Percentiles rank a stretch among this genome's conserved stretches.
These are phyloP conservation scores for Heliconius ethilla DNA, from an alignment of 2,888 invertebrate genomes.

Conservation along the genomic window DNA sequence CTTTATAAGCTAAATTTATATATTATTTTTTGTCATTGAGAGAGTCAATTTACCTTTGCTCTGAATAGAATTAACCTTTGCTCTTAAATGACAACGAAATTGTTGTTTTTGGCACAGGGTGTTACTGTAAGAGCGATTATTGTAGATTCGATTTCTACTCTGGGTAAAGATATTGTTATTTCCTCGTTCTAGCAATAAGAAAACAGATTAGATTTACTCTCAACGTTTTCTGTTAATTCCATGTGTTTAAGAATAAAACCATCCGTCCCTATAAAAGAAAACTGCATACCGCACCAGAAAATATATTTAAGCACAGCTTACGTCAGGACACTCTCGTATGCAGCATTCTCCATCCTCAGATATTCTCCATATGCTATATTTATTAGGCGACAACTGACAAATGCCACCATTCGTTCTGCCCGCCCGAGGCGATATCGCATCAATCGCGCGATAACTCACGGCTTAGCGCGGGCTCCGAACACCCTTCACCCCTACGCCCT, in stretches of 20 bases:
- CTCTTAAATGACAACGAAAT: too few relatives aligned
- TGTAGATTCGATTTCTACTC: too few relatives aligned
- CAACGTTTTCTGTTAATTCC: too few relatives aligned
- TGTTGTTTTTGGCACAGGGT: too few relatives aligned
- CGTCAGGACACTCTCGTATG: slow-evolving; percentile 16
- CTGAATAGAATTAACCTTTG: slow-evolving; percentile 6
- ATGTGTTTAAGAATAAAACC: too few relatives aligned
- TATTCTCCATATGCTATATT: slow-evolving; percentile 37
- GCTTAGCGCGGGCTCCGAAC: slow-evolving; percentile 20
- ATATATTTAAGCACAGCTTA: not conserved
- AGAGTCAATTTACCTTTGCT: slow-evolving; percentile 1
- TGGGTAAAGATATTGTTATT: too few relatives aligned
- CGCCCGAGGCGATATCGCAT: slow-evolving; percentile 35
- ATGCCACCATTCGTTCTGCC: slow-evolving; percentile 36
- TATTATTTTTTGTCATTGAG: slow-evolving; percentile 7
- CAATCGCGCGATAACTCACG: slow-evolving; percentile 36
- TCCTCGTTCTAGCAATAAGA: too few relatives aligned
- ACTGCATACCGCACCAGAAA: not conserved
- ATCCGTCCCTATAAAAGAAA: not conserved
- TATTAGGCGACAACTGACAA: slow-evolving; percentile 40
- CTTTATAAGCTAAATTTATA: slow-evolving; percentile 19
- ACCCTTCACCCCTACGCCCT: not conserved
- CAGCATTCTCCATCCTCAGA: slow-evolving; percentile 32
- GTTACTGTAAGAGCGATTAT: too few relatives aligned
- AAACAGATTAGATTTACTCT: too few relatives aligned